Conservation (phyloP, 2,888 invertebrate genomes). For the Trachelus tabidus region DNA sequence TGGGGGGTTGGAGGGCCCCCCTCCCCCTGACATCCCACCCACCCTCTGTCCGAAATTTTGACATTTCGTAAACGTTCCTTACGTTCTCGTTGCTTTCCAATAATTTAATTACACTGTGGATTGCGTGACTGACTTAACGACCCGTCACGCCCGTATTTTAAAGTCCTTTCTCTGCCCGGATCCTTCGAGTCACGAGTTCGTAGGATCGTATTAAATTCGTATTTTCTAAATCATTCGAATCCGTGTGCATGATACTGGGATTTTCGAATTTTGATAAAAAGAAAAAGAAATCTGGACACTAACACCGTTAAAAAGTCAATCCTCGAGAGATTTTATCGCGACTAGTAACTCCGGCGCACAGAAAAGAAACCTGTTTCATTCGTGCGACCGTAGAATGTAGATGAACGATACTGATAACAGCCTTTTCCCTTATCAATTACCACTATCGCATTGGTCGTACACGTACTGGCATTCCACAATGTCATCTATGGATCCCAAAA, state of each 20-base stretch:
- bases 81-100: slow-evolving; percentile 30
- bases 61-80: slow-evolving; percentile 42
- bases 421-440: neutral
- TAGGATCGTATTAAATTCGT: neutral
- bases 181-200: neutral
- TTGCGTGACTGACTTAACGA: slow-evolving; percentile 7
- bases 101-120: slow-evolving; percentile 36
- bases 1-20: too few species aligned
- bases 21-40: too few species aligned
- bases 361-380: neutral
- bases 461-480: neutral
- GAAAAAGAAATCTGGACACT: neutral
- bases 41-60: neutral
- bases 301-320: neutral
- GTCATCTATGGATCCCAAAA: neutral
- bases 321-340: neutral
- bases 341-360: neutral
- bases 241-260: neutral
- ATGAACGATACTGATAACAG: neutral
- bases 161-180: neutral
- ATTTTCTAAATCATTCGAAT: neutral
- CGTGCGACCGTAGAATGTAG: neutral
- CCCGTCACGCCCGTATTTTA: neutral
- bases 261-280: neutral
- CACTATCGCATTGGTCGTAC: neutral